Evolutionary conservation across 2,113 vertebrate genomes (phyloP), one percentile per base, ranked within the genome.

Genomic region (Cygnus atratus): DNA sequence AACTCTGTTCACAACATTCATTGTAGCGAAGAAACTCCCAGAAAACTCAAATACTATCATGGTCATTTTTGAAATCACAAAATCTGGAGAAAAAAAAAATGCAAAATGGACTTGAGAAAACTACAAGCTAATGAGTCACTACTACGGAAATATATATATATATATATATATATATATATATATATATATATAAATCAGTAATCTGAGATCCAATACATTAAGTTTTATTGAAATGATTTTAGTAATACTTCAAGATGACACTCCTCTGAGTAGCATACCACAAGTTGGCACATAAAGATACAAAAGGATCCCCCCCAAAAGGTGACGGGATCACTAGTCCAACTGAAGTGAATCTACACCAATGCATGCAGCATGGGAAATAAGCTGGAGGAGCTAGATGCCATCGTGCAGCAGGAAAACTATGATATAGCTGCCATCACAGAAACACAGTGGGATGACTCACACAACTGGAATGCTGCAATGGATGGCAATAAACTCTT

Each of bases 21-120:
- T 93, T 52, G 58, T 78, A 97, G 91, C 94, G 92, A 84, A 97
- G 95, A 97, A 97, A 97, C 96, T 96, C 92, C 92, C 88, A 92
- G 87, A 97, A 98, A 98, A 97, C 93, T 97, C 95, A 97, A 97
- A 97, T 92, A 95, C 84, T 67, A 90, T 94, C 89, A 93, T 84
- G 95, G 95, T 90, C 67, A 91, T 95, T 97, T 98, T 92, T 96
- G 79, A 98, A 98, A 97, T 96, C 94, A 97, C 95, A 92, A 95
- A 96, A 97, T 86, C 94, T 90, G 29, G 55, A 28, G 63, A 26
- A 3, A 94, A 95, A 96, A 95, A 96, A 87, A 88, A 43, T 95
- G 93, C 90, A 97, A 96, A 97, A 78, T 58, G 29, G 88, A 96
- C 44, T 41, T 68, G 71, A 97, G 84, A 95, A 96, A 96, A 94